These are phyloP conservation scores for Bubo scandiacus DNA, from an alignment of 2,113 vertebrate genomes.

Conservation along the genomic window DNA sequence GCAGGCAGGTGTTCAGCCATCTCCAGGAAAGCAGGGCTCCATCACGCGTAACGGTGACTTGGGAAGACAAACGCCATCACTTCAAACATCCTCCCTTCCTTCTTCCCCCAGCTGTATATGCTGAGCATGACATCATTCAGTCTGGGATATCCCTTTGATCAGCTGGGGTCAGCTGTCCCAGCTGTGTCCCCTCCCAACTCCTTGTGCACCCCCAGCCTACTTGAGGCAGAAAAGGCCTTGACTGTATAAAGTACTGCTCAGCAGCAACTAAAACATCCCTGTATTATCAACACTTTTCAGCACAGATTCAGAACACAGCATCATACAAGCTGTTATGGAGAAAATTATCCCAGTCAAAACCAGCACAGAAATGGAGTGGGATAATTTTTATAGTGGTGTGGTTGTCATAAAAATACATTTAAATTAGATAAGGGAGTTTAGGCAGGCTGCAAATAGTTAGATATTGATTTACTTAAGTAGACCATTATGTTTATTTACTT, in stretches of 20 bases:
- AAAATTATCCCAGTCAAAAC: not conserved
- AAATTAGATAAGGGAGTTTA: not conserved
- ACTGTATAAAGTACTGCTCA: not conserved
- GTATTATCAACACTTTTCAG: too few species aligned
- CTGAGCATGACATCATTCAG: too few species aligned
- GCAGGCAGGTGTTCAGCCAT: not conserved
- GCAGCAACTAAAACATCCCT: too few species aligned
- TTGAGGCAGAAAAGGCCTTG: not conserved
- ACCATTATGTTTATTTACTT: not conserved
- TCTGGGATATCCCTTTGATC: too few species aligned
- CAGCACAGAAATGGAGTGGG: not conserved
- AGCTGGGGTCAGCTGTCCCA: too few species aligned
- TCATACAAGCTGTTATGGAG: too few species aligned
- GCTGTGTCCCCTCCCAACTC: too few species aligned
- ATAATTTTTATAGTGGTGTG: not conserved
- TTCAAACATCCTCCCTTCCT: not conserved
- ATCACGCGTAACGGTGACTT: fast-evolving
- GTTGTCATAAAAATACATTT: not conserved
- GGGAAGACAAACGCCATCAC: not conserved
- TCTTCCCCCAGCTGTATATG: not conserved
- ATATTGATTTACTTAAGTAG: not conserved
- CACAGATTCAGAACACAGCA: too few species aligned
- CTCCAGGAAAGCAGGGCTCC: not conserved
- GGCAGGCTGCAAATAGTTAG: not conserved
- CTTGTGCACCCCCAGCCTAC: too few species aligned